A percentile compares a stretch with the other conserved stretches of the same genome.
Evolutionary conservation across 2,888 invertebrate species (phyloP).

Genomic region (Girardia tigrina): DNA sequence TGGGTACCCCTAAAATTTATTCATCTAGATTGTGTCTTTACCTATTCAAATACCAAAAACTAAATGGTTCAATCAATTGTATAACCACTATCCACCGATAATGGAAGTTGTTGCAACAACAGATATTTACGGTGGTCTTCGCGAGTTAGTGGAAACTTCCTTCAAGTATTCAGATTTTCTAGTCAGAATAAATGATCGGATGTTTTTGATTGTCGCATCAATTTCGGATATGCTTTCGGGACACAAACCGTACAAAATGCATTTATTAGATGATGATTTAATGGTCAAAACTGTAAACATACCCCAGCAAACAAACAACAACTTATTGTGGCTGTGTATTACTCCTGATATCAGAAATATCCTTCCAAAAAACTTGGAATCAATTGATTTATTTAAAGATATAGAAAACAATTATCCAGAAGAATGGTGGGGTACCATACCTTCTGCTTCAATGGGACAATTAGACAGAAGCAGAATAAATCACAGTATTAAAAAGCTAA

Average conservation of each 20-base stretch:
- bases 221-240: neutral
- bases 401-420: neutral
- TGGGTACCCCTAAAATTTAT: no score
- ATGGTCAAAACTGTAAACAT: neutral
- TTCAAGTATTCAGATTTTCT: constrained; percentile 6
- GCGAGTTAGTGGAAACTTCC: constrained; percentile 1
- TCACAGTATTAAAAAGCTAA: no score
- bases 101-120: neutral
- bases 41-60: neutral
- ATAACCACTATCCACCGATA: neutral
- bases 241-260: neutral
- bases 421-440: constrained; percentile 1
- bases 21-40: neutral
- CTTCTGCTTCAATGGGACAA: neutral
- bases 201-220: neutral
- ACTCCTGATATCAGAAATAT: neutral
- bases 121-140: neutral
- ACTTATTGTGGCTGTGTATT: neutral
- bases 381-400: neutral
- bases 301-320: neutral
- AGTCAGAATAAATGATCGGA: neutral
- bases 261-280: neutral
- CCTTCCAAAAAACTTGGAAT: neutral
- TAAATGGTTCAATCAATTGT: neutral
- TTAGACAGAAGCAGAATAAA: constrained; percentile 7